Evolutionary conservation across 2,797 vertebrate genomes (phyloP).

Genomic region (Bradypodion pumilum): DNA sequence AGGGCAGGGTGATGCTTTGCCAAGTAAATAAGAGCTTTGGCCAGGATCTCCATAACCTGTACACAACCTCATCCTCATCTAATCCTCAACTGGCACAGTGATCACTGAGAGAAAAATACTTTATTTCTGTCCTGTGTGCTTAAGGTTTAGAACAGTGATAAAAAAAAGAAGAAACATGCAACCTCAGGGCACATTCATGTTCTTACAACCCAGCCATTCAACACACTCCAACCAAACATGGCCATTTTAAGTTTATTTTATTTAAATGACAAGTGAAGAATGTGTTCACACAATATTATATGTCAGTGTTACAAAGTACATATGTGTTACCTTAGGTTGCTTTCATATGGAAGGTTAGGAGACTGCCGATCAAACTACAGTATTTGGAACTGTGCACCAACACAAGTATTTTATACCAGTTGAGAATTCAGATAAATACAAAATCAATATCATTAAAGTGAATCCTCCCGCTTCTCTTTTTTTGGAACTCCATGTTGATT

Average conservation of each 20-base stretch:
- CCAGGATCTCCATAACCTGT: conserved; percentile 29
- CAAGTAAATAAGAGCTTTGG: conserved; percentile 46
- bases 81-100: not conserved
- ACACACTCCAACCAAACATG: not conserved
- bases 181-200: not conserved
- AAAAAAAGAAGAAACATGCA: not conserved
- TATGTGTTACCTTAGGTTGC: not conserved
- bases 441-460: too few relatives aligned
- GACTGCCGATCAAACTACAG: too few relatives aligned
- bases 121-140: not conserved
- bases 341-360: too few relatives aligned
- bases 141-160: not conserved
- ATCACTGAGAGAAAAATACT: not conserved
- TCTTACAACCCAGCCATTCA: too few relatives aligned
- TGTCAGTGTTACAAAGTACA: not conserved
- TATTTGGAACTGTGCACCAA: too few relatives aligned
- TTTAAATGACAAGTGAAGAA: not conserved
- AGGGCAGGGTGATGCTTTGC: not conserved
- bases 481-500: too few relatives aligned
- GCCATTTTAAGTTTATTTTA: not conserved
- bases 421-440: too few relatives aligned
- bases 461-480: too few relatives aligned
- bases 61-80: not conserved
- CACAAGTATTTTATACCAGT: too few relatives aligned
- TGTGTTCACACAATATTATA: not conserved